Evolutionary conservation across 1,140 invertebrate species (phyloP).

Genomic region (Panulirus ornatus): DNA sequence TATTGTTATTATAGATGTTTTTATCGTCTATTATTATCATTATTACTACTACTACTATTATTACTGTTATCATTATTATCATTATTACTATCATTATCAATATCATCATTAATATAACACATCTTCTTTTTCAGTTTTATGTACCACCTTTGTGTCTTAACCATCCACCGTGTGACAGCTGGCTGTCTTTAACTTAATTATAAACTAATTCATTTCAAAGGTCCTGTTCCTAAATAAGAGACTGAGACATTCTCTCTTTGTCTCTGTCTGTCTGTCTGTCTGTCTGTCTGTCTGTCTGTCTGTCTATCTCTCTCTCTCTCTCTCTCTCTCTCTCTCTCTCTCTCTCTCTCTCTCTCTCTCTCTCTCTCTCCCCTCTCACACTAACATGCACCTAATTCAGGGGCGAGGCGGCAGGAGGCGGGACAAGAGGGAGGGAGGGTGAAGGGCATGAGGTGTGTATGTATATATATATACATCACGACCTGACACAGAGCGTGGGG

Average conservation of each 20-base stretch:
- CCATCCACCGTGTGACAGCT: neutral
- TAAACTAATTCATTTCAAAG: neutral
- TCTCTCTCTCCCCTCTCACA: neutral
- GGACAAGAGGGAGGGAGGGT: neutral
- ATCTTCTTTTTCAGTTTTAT: too few species aligned
- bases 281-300: constrained; percentile 2
- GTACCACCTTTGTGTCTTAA: neutral
- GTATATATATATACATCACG: neutral
- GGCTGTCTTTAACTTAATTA: neutral
- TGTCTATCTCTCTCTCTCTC: neutral
- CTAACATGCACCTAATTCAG: too few species aligned
- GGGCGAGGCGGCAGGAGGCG: neutral
- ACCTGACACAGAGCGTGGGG: neutral
- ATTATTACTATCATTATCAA: too few species aligned
- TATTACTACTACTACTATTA: too few species aligned
- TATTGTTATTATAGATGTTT: too few species aligned
- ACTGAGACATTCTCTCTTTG: neutral
- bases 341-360: neutral
- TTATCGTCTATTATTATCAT: too few species aligned
- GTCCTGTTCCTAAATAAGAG: neutral
- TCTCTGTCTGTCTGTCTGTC: neutral
- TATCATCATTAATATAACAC: too few species aligned
- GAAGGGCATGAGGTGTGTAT: neutral
- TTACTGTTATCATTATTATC: too few species aligned
- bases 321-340: constrained; percentile 18